These are phyloP conservation scores for Anarhynchus alexandrinus DNA, from an alignment of 2,113 vertebrate genomes.

Conservation along the genomic window DNA sequence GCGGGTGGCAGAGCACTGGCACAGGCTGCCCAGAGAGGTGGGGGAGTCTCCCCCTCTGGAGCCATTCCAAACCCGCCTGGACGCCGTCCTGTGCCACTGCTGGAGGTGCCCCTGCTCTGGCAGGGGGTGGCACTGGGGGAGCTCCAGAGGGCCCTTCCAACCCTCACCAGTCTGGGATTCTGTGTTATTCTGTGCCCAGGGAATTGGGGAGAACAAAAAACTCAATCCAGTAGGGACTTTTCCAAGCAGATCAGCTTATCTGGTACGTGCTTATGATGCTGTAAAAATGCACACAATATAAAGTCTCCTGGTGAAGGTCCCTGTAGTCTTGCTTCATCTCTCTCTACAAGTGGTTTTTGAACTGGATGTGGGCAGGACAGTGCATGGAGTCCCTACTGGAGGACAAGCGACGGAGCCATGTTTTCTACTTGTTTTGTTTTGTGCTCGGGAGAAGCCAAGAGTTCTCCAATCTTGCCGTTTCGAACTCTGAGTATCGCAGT, in stretches of 20 bases:
- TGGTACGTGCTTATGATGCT: background rate
- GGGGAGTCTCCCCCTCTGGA: too few relatives aligned
- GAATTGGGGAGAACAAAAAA: background rate
- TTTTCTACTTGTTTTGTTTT: background rate
- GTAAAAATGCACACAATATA: rapidly evolving
- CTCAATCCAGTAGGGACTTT: background rate
- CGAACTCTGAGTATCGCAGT: background rate
- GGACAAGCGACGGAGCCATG: background rate
- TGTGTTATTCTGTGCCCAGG: background rate
- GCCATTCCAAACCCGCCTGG: too few relatives aligned
- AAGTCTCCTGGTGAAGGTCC: background rate
- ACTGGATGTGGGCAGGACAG: background rate
- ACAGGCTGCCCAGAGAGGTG: too few relatives aligned
- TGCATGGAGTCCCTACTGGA: background rate
- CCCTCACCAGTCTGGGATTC: too few relatives aligned
- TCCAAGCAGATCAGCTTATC: background rate
- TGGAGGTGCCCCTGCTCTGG: too few relatives aligned
- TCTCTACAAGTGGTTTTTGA: background rate
- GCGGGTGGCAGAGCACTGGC: too few relatives aligned
- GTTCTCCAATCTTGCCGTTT: background rate
- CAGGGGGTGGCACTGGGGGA: too few relatives aligned
- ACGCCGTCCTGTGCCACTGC: too few relatives aligned
- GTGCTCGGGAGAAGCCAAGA: background rate
- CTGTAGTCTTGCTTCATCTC: background rate
- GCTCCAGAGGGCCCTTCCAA: too few relatives aligned